Evolutionary conservation across 1,140 invertebrate genomes (phyloP).

Genomic region (Hyles vespertilio): DNA sequence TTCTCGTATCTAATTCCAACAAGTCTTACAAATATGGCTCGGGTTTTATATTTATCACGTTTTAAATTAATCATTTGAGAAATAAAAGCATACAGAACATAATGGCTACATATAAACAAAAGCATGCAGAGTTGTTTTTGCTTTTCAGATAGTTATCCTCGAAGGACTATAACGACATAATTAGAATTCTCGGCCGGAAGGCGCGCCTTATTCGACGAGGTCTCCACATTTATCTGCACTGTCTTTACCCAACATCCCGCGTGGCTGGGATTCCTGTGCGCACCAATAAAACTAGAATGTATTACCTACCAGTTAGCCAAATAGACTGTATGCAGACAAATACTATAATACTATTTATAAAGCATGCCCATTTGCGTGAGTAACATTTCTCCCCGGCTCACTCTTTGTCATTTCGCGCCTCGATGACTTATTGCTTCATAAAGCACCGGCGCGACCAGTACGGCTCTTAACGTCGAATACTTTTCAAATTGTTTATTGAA

Average conservation of each 20-base stretch:
- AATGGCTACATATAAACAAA: not conserved
- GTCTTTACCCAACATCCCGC: conserved; percentile 20
- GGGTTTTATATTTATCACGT: no score
- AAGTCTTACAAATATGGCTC: no score
- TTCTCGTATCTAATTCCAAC: no score
- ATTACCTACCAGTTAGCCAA: no score
- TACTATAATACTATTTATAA: conserved; percentile 1
- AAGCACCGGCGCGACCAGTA: not conserved
- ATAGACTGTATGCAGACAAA: not conserved
- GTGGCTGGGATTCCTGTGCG: conserved; percentile 18
- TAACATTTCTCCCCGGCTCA: not conserved
- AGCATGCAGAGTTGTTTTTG: conserved; percentile 6
- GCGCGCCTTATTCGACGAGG: conserved; percentile 19
- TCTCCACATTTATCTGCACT: conserved; percentile 15
- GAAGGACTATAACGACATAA: conserved; percentile 18
- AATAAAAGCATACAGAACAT: no score
- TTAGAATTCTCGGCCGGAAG: conserved; percentile 20
- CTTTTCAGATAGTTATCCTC: conserved; percentile 16
- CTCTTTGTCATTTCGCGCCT: conserved; percentile 1
- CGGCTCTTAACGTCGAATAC: conserved; percentile 4
- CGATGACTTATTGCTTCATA: conserved; percentile 1
- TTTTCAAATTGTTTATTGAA: conserved; percentile 10
- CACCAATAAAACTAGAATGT: conserved; percentile 1
- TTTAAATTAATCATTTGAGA: no score
- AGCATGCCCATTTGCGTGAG: not conserved